Percentiles rank a stretch among this genome's conserved stretches.
phyloP scores from a whole-genome alignment of 2,888 invertebrate species.

The Lithophane ornitopus region DNA sequence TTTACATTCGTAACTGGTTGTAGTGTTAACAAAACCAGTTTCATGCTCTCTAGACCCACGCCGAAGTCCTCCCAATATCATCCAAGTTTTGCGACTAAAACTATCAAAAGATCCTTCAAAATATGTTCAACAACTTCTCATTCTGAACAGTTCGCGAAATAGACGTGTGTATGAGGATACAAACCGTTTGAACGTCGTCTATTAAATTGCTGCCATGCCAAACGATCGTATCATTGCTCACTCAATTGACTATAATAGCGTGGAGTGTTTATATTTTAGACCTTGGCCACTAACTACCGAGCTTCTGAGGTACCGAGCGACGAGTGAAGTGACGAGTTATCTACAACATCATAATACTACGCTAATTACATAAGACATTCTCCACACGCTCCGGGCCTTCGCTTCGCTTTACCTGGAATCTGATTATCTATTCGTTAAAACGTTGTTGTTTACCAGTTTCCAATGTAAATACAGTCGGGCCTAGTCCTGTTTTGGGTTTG shows the following conservation, averaged over 20 bases:
- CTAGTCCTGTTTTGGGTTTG: conserved; percentile 43
- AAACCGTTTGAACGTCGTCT: conserved; percentile 48
- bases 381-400: conserved; percentile 67
- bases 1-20: conserved; percentile 84
- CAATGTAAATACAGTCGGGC: conserved; percentile 40
- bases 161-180: conserved; percentile 25
- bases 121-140: neutral
- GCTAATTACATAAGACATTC: conserved; percentile 76
- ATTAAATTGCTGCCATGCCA: conserved; percentile 69
- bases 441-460: conserved; percentile 57
- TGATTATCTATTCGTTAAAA: conserved; percentile 49
- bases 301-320: conserved; percentile 46
- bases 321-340: conserved; percentile 61
- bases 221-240: conserved; percentile 70
- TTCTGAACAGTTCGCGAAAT: conserved; percentile 20
- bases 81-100: conserved; percentile 43
- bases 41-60: conserved; percentile 62
- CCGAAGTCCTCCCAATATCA: conserved; percentile 52
- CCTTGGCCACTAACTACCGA: conserved; percentile 67
- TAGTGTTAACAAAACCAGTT: conserved; percentile 79
- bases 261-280: conserved; percentile 65
- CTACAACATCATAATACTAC: conserved; percentile 70
- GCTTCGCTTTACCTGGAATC: conserved; percentile 61
- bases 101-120: conserved; percentile 5
- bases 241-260: conserved; percentile 77